Conservation (phyloP, 2,113 vertebrate species). For the Alosa alosa region DNA sequence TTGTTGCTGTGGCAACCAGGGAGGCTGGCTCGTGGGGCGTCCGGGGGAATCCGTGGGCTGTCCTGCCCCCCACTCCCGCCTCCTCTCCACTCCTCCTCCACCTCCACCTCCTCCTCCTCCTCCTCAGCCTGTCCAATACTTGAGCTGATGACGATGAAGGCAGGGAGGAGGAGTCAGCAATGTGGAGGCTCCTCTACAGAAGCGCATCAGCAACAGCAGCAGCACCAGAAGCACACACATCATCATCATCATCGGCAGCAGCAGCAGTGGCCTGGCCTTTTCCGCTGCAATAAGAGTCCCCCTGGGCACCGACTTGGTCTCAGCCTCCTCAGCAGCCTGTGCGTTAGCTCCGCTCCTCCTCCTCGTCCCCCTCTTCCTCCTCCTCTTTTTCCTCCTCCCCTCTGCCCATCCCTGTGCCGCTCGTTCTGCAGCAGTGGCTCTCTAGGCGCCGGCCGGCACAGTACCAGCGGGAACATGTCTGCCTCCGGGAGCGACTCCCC, state of each 20-base stretch:
- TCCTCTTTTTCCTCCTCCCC: slow-evolving; percentile 42
- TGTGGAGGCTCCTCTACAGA: not conserved
- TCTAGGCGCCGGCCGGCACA: slow-evolving; percentile 53
- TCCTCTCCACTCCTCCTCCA: slow-evolving; percentile 37
- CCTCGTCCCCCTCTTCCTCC: slow-evolving; percentile 47
- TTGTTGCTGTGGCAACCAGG: slow-evolving; percentile 67
- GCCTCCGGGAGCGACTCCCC: slow-evolving; percentile 39
- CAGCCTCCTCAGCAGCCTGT: slow-evolving; percentile 28
- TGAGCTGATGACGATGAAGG: not conserved
- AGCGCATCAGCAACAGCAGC: not conserved
- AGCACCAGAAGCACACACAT: not conserved
- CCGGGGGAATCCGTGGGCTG: slow-evolving; percentile 62
- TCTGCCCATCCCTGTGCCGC: slow-evolving; percentile 43
- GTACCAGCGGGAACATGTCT: slow-evolving; percentile 64
- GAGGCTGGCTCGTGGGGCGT: slow-evolving; percentile 59
- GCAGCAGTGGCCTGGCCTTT: slow-evolving; percentile 38
- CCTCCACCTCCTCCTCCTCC: not conserved
- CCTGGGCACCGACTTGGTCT: slow-evolving; percentile 51
- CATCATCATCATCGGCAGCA: slow-evolving; percentile 47
- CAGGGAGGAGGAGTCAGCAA: not conserved
- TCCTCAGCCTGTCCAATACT: not conserved
- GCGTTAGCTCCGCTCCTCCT: not conserved
- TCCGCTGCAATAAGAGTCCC: slow-evolving; percentile 50
- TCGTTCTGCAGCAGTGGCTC: slow-evolving; percentile 45
- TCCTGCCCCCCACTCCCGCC: slow-evolving; percentile 49